Conservation (phyloP, 2,113 vertebrate genomes). For the Podocnemis expansa region DNA sequence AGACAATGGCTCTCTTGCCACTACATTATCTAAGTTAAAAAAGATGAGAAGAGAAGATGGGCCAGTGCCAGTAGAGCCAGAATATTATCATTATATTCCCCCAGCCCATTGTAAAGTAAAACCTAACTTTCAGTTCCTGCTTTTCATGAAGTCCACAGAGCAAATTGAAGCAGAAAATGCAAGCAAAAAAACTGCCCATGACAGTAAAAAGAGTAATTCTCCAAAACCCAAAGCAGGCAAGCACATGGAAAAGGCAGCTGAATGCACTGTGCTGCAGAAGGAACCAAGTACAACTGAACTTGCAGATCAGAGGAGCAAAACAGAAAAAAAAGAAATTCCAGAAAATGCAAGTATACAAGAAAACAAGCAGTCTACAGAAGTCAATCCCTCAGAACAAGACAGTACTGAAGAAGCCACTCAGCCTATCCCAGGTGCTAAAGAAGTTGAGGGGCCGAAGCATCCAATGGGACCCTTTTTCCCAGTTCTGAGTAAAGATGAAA, state of each 20-base stretch:
- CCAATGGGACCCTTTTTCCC: slow-evolving; percentile 92
- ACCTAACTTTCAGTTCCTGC: slow-evolving; percentile 95
- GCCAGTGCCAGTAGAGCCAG: slow-evolving; percentile 84
- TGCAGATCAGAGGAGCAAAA: slow-evolving; percentile 55
- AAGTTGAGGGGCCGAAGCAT: slow-evolving; percentile 85
- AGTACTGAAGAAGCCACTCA: slow-evolving; percentile 59
- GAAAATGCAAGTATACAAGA: slow-evolving; percentile 57
- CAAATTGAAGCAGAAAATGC: slow-evolving; percentile 81
- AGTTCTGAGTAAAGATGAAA: slow-evolving; percentile 96
- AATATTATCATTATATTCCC: slow-evolving; percentile 98
- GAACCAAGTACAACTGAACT: slow-evolving; percentile 65
- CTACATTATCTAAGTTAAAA: slow-evolving; percentile 93
- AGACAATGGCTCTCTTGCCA: slow-evolving; percentile 87
- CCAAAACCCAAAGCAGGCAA: slow-evolving; percentile 79
- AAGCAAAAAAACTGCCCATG: slow-evolving; percentile 56
- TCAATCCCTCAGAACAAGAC: neutral
- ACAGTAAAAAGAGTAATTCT: slow-evolving; percentile 72
- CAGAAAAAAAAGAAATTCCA: slow-evolving; percentile 55
- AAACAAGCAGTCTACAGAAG: slow-evolving; percentile 28
- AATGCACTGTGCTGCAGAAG: slow-evolving; percentile 50
- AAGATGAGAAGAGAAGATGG: slow-evolving; percentile 96
- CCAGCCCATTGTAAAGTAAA: slow-evolving; percentile 97
- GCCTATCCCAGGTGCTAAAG: slow-evolving; percentile 57
- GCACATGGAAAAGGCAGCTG: slow-evolving; percentile 56
- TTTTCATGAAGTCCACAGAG: slow-evolving; percentile 97